phyloP scores from a whole-genome alignment of 2,113 vertebrate genomes.

The Hyperopisus bebe region DNA sequence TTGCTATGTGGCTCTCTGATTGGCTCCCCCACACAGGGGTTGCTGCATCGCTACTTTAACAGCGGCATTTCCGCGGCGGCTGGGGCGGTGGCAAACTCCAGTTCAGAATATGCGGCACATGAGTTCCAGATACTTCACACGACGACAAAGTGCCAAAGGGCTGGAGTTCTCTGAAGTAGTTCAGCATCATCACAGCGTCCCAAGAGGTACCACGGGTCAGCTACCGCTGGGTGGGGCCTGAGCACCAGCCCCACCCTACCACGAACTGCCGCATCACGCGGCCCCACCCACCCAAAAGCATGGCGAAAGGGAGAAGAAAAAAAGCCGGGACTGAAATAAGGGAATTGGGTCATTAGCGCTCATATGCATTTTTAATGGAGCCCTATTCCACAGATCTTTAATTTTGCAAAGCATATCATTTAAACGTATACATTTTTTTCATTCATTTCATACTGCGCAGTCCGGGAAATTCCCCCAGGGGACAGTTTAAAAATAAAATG shows the following conservation, averaged over 20 bases:
- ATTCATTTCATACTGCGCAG: neutral
- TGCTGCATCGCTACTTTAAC: neutral
- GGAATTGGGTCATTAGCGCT: slow-evolving; percentile 9
- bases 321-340: neutral
- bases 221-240: neutral
- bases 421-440: slow-evolving; percentile 1
- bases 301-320: neutral
- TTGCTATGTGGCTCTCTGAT: neutral
- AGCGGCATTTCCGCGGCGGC: too few species aligned
- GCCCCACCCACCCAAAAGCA: neutral
- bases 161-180: neutral
- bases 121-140: neutral
- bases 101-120: neutral
- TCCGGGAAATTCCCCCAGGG: neutral
- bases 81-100: neutral
- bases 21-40: neutral
- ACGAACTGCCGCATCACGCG: neutral
- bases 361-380: slow-evolving; percentile 7
- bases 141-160: neutral
- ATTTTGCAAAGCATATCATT: slow-evolving; percentile 12
- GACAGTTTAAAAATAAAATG: slow-evolving; percentile 10
- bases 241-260: neutral
- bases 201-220: neutral
- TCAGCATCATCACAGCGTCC: neutral
- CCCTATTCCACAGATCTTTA: neutral